phyloP scores from a whole-genome alignment of 2,888 invertebrate species.

The Papilio protenor region DNA sequence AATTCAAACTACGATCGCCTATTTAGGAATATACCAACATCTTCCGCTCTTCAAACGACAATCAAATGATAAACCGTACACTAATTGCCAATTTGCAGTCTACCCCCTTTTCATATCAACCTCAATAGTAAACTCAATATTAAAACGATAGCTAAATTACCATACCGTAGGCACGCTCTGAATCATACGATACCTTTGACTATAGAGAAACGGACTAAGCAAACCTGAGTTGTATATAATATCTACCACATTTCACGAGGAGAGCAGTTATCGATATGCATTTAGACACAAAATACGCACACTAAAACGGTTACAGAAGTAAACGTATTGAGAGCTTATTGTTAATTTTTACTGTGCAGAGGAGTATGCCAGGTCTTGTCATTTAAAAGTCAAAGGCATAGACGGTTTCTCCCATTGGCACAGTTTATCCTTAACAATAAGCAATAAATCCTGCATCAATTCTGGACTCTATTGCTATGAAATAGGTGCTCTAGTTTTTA shows the following conservation, averaged over 20 bases:
- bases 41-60: conserved; percentile 14
- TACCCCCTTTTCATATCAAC: not conserved
- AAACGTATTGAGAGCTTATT: too few species aligned
- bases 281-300: too few species aligned
- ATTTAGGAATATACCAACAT: not conserved
- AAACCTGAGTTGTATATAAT: conserved; percentile 54
- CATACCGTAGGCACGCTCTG: conserved; percentile 43
- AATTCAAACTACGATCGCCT: not conserved
- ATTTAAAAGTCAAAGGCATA: conserved; percentile 37
- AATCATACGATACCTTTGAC: conserved; percentile 48
- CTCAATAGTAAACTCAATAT: not conserved
- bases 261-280: too few species aligned
- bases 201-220: not conserved
- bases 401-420: conserved; percentile 61
- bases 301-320: too few species aligned
- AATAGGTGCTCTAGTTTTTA: conserved; percentile 40
- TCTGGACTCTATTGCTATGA: conserved; percentile 36
- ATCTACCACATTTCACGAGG: not conserved
- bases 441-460: conserved; percentile 48
- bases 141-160: conserved; percentile 29
- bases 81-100: conserved; percentile 37
- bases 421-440: conserved; percentile 54
- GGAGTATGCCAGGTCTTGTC: not conserved
- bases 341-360: not conserved
- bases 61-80: conserved; percentile 19